Evolutionary conservation across 92 coral and sea anemone species (phyloP), one percentile per base, ranked within the genome.

Genomic region (Anthopleura xanthogrammica): DNA sequence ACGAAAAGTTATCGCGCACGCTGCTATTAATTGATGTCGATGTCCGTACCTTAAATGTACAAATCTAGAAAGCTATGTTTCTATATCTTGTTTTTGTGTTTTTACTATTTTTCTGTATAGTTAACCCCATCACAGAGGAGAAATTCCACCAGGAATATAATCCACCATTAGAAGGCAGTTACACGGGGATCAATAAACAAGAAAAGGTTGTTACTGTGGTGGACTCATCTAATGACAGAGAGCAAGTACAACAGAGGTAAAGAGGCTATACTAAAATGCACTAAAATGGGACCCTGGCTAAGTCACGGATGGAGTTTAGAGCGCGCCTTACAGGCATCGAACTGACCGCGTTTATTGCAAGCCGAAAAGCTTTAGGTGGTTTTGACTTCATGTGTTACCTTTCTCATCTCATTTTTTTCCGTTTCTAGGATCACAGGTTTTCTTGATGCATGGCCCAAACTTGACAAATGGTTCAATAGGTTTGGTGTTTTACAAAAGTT

Each of bases 191-290:
- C 60, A 95, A 95, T 85, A 96, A 94, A 80, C 98, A 92, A 75
- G 99, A 94, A 60, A 96, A 93, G 78, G 90, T 96, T 41, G 88
- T 90, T 24, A 91, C 99, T 2, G 97, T 94, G 13, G 80, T 84
- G 36, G 99, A 96, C 81, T 90, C 94, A 9, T 94, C 99, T 14
- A 96, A 96, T 79, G 99, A 96, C 81, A 76, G 94, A n/a, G 99
- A 96, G 7, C 99, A 96, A 86, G 97, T 96, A 14, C 99, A 96
- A 55, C 99, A 96, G 72, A 92, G 99, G 98, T 93, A 75, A 43
- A 12, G 3, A 3, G 50, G 50, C 50, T 46, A 29, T 29, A 29
- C 36, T 29, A 29, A 29, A 29, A 29, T 29, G 36, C 36, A 29
- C 36, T 29, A 29, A 29, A 29, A 29, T 29, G 1, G 36, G 36